Evolutionary conservation across 2,113 vertebrate genomes (phyloP).

Genomic region (Cyprinus carpio): DNA sequence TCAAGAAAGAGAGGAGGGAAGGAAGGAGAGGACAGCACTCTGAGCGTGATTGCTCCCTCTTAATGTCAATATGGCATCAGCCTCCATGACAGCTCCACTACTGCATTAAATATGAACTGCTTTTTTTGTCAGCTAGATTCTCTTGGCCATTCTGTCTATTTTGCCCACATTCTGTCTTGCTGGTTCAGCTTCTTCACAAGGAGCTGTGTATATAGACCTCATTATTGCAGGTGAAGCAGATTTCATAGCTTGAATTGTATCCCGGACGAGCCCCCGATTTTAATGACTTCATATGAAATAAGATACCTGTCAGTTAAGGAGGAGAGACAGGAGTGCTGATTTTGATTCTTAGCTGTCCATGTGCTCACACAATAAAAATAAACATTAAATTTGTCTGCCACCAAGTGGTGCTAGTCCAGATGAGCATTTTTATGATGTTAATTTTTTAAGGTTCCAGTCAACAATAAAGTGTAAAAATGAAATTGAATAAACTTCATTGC

Average conservation of each 20-base stretch:
- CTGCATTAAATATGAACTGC: constrained; percentile 59
- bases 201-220: constrained; percentile 59
- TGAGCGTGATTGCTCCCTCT: constrained; percentile 35
- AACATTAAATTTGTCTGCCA: constrained; percentile 45
- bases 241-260: constrained; percentile 53
- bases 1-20: not conserved
- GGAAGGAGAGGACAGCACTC: constrained; percentile 23
- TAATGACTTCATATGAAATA: constrained; percentile 38
- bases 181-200: constrained; percentile 50
- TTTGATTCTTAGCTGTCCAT: not conserved
- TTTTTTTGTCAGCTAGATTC: constrained; percentile 44
- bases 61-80: constrained; percentile 33
- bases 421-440: not conserved
- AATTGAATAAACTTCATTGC: not conserved
- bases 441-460: not conserved
- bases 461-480: not conserved
- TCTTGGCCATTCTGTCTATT: constrained; percentile 52
- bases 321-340: not conserved
- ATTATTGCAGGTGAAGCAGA: constrained; percentile 62
- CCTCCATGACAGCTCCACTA: constrained; percentile 29
- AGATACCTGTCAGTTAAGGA: constrained; percentile 8
- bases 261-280: constrained; percentile 6
- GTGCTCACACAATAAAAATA: not conserved
- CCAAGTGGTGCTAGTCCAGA: constrained; percentile 49
- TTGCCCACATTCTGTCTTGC: constrained; percentile 51